Evolutionary conservation across 2,888 invertebrate species (phyloP).

Genomic region (Achlya flavicornis): DNA sequence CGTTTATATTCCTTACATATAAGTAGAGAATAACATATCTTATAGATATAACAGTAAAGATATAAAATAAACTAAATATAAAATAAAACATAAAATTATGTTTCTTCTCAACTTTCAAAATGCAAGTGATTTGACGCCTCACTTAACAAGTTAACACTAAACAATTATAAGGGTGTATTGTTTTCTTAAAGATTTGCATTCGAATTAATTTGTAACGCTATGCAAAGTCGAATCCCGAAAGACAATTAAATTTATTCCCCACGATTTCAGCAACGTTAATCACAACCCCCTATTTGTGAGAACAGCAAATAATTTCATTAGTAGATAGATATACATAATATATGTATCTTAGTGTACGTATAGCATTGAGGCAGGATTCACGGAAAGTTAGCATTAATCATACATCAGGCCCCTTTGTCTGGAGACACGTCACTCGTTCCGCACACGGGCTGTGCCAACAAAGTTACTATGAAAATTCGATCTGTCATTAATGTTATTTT

Average conservation of each 20-base stretch:
- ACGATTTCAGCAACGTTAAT: conserved; percentile 61
- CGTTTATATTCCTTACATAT: too few species aligned
- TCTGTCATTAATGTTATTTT: conserved; percentile 17
- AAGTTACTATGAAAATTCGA: conserved; percentile 32
- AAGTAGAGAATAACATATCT: too few species aligned
- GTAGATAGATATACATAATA: conserved; percentile 52
- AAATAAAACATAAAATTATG: too few species aligned
- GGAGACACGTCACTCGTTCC: conserved; percentile 52
- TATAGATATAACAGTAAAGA: too few species aligned
- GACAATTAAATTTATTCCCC: conserved; percentile 61
- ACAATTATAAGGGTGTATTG: background rate
- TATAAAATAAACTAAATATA: too few species aligned
- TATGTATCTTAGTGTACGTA: conserved; percentile 19
- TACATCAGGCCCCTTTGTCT: conserved; percentile 74
- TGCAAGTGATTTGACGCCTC: background rate
- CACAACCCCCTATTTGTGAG: conserved; percentile 59
- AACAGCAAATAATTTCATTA: conserved; percentile 75
- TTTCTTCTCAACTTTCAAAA: background rate
- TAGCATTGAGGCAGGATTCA: conserved; percentile 38
- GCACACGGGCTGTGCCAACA: conserved; percentile 32
- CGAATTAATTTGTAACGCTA: conserved; percentile 54
- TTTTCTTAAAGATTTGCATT: conserved; percentile 22
- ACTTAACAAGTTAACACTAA: background rate
- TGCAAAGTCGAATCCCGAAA: conserved; percentile 56
- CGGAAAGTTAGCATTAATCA: conserved; percentile 70